A percentile compares a stretch with the other conserved stretches of the same genome.
Evolutionary conservation across 92 coral and sea anemone genomes (phyloP).

Genomic region (Siderastrea siderea): DNA sequence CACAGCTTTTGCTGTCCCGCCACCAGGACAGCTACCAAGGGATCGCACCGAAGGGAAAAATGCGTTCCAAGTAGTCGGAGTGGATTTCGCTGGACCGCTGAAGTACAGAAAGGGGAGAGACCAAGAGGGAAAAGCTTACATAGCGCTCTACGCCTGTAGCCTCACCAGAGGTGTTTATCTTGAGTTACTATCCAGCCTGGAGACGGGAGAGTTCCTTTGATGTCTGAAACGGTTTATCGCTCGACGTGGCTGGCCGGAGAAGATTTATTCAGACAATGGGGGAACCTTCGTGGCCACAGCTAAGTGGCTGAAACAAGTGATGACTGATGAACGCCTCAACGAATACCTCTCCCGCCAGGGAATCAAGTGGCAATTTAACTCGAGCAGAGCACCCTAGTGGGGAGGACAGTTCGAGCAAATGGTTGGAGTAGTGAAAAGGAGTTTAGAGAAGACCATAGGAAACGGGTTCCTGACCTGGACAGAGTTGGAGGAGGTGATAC

Average conservation of each 20-base stretch:
- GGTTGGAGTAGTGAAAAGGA: background rate
- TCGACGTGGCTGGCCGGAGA: background rate
- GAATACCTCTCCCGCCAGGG: too few species aligned
- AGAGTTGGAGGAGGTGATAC: background rate
- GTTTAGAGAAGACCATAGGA: background rate
- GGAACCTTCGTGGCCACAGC: too few species aligned
- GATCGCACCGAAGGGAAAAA: background rate
- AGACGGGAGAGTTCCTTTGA: background rate
- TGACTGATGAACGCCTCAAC: too few species aligned
- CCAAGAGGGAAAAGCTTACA: background rate
- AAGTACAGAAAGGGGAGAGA: background rate
- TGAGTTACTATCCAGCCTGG: background rate
- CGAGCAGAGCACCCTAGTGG: too few species aligned
- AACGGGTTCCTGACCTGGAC: background rate
- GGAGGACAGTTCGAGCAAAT: slow-evolving; percentile 1
- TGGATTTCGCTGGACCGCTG: slow-evolving; percentile 1
- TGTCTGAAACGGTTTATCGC: background rate
- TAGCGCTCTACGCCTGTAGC: slow-evolving; percentile 2
- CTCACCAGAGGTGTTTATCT: background rate
- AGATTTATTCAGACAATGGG: background rate
- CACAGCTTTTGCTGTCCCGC: background rate
- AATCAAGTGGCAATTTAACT: background rate
- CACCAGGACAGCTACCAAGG: background rate
- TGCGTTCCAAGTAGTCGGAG: background rate
- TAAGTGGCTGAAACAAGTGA: too few species aligned